Base-by-base conservation (phyloP, 2,797 vertebrate genomes). In the Kryptolebias ocellatus region DNA sequence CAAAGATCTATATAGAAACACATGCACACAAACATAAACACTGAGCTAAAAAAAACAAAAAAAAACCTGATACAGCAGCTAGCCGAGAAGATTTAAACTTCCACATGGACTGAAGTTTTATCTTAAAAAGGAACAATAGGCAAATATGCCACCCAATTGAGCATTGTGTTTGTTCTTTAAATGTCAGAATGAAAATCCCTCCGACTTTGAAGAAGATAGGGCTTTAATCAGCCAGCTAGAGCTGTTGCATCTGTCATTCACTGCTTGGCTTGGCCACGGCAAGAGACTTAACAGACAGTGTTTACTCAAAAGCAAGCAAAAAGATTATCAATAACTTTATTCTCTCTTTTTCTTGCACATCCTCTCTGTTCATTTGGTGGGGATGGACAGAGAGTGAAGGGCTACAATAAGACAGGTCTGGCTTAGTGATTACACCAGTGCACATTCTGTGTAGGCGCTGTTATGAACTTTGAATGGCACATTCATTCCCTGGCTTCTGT, bases 131-230 rank as follows among this genome's bases (percentile, higher is more conserved):
- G 85, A 88, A 93, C 90, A 93, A 92, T 89, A 71, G 82, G 64
- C 79, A 83, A 92, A 91, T 92, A 86, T 87, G 90, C 92, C 93
- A 94, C 92, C 89, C 91, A 92, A 82, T 78, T 84, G 87, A 92
- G 92, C 83, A 77, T 78, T 88, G 90, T 85, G 85, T 93, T 93
- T 92, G 89, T 91, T 92, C 87, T 92, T 93, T 89, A 94, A 95
- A 95, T 94, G 94, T 94, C 94, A 94, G 84, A 64, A 82, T 83
- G 87, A 90, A 92, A 94, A 93, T 93, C 91, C 89, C 73, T 74
- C 76, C 64, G 69, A 91, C 85, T 90, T 86, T 89, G 87, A 89
- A 83, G 73, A 82, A 86, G 87, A 91, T 87, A 83, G 76, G 79
- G 83, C 88, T 87, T 86, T 91, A 87, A 88, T 86, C 88, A 90